phyloP scores from a whole-genome alignment of 2,888 invertebrate species.

The Prosopocoilus inquinatus region DNA sequence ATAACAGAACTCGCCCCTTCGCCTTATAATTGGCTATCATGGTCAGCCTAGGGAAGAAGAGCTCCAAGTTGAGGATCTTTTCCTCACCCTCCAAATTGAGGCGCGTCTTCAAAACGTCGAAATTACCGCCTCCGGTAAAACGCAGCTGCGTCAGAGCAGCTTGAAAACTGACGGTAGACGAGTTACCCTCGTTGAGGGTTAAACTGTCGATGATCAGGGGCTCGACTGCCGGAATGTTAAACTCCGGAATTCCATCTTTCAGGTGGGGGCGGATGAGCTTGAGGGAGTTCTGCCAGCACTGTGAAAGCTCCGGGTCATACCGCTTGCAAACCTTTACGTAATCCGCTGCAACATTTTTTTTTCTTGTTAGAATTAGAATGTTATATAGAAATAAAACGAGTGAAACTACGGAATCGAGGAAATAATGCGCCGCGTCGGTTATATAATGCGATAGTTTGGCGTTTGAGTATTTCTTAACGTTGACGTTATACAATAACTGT shows the following conservation, averaged over 20 bases:
- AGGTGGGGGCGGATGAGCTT: constrained; percentile 34
- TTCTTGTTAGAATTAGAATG: background rate
- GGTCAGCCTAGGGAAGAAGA: constrained; percentile 22
- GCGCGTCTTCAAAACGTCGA: constrained; percentile 28
- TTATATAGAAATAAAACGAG: too few relatives aligned
- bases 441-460: too few relatives aligned
- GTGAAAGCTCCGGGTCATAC: constrained; percentile 37
- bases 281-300: constrained; percentile 38
- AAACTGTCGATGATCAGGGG: constrained; percentile 37
- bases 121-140: constrained; percentile 29
- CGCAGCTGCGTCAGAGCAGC: constrained; percentile 31
- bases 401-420: too few relatives aligned
- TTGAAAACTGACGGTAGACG: constrained; percentile 33
- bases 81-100: constrained; percentile 6
- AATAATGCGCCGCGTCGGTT: too few relatives aligned
- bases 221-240: constrained; percentile 40
- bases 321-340: constrained; percentile 33
- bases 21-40: constrained; percentile 39
- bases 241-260: constrained; percentile 39
- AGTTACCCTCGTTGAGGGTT: constrained; percentile 31
- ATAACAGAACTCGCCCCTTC: constrained; percentile 39
- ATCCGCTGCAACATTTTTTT: constrained; percentile 12
- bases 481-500: too few relatives aligned
- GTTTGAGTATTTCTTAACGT: too few relatives aligned
- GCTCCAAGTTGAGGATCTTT: background rate